These are phyloP conservation scores for Caenorhabditis sinica DNA, from an alignment of 2,888 invertebrate species.

Conservation along the genomic window DNA sequence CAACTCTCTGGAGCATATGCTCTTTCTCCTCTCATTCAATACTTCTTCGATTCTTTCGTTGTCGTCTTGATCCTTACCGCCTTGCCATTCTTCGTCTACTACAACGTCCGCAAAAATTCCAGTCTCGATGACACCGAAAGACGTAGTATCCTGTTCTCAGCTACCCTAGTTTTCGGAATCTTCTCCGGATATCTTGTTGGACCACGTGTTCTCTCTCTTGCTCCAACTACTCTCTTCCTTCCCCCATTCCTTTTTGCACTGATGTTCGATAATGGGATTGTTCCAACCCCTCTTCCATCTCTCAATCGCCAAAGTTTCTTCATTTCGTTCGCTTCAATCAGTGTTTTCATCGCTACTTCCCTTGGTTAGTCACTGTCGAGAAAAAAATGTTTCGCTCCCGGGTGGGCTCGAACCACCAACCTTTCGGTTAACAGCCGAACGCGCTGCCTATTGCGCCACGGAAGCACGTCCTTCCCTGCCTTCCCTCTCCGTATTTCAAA, in stretches of 20 bases:
- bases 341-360: constrained; percentile 47
- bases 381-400: constrained; percentile 31
- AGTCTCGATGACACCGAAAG: constrained; percentile 76
- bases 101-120: constrained; percentile 70
- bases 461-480: constrained; percentile 23
- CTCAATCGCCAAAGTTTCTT: constrained; percentile 62
- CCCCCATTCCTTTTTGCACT: constrained; percentile 71
- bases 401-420: constrained; percentile 93
- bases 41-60: constrained; percentile 70
- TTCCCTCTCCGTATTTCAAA: not conserved
- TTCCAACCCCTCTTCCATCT: constrained; percentile 37
- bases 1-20: constrained; percentile 72
- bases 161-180: constrained; percentile 65
- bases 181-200: constrained; percentile 73
- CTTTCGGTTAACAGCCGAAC: constrained; percentile 99
- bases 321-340: constrained; percentile 51
- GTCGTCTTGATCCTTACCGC: constrained; percentile 64
- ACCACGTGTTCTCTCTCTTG: constrained; percentile 63
- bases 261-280: constrained; percentile 64
- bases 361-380: constrained; percentile 23
- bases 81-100: constrained; percentile 71
- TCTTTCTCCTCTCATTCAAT: constrained; percentile 62
- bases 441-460: constrained; percentile 87
- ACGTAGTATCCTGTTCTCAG: constrained; percentile 71
- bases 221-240: constrained; percentile 72